Conservation (phyloP, 1,140 invertebrate species). For the Acromyrmex heyeri region DNA sequence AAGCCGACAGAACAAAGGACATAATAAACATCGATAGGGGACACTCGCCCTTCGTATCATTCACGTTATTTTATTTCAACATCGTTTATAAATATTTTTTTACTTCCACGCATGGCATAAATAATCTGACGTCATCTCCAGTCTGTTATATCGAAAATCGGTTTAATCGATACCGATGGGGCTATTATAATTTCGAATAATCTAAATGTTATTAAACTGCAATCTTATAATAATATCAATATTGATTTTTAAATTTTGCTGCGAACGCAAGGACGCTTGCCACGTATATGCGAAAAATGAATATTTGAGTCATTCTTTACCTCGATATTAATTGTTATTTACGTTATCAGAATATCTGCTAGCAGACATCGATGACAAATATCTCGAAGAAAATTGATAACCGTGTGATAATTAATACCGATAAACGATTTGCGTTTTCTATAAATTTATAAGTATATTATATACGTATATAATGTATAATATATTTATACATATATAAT, state of each 20-base stretch:
- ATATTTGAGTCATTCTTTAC: conserved; percentile 34
- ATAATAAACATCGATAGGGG: not conserved
- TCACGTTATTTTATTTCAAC: not conserved
- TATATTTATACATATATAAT: not conserved
- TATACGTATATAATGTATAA: not conserved
- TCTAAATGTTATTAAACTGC: not conserved
- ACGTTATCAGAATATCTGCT: not conserved
- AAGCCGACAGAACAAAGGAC: conserved; percentile 16
- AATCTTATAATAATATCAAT: not conserved
- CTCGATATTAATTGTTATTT: not conserved
- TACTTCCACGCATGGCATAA: not conserved
- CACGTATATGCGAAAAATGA: not conserved
- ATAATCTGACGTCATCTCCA: conserved; percentile 23
- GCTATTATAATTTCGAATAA: not conserved
- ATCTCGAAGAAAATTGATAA: conserved; percentile 18
- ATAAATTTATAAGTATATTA: not conserved
- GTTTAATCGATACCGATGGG: not conserved
- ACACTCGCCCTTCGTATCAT: not conserved
- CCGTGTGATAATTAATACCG: not conserved
- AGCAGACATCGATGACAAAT: conserved; percentile 3
- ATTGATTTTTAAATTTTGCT: not conserved
- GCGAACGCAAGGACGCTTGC: not conserved
- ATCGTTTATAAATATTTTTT: not conserved
- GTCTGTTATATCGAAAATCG: conserved; percentile 4
- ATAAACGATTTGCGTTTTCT: not conserved